These are phyloP conservation scores for Apodemus agrarius DNA, from an alignment of 2,797 vertebrate species.

Conservation along the genomic window DNA sequence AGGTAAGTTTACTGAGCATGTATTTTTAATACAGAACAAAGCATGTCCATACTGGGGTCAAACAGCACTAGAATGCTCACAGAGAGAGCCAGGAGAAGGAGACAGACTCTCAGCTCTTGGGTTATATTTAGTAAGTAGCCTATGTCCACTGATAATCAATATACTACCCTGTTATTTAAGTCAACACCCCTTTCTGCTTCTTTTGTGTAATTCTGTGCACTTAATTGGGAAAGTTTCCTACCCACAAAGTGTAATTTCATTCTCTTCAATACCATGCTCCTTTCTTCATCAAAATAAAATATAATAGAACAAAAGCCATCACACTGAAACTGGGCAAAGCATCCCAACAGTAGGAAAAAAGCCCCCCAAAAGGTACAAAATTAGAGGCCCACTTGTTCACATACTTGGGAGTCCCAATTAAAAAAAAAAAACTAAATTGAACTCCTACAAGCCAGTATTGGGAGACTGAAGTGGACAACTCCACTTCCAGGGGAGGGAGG, in stretches of 20 bases:
- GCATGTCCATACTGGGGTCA: background rate
- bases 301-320: background rate
- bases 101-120: background rate
- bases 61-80: background rate
- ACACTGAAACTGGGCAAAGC: background rate
- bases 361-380: background rate
- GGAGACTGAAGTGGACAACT: background rate
- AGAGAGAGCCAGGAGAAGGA: background rate
- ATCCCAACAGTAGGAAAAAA: background rate
- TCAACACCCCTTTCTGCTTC: background rate
- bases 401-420: background rate
- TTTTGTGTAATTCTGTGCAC: background rate
- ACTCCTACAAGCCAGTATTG: background rate
- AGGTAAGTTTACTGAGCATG: background rate
- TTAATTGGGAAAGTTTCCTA: background rate
- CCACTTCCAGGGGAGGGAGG: background rate
- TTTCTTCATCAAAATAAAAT: background rate
- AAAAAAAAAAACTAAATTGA: background rate
- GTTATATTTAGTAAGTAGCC: background rate
- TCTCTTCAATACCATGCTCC: background rate
- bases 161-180: background rate
- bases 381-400: background rate
- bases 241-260: background rate
- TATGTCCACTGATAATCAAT: background rate
- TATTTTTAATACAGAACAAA: slow-evolving; percentile 33